phyloP scores from a whole-genome alignment of 2,888 invertebrate genomes.

The Ferrisia virgata region DNA sequence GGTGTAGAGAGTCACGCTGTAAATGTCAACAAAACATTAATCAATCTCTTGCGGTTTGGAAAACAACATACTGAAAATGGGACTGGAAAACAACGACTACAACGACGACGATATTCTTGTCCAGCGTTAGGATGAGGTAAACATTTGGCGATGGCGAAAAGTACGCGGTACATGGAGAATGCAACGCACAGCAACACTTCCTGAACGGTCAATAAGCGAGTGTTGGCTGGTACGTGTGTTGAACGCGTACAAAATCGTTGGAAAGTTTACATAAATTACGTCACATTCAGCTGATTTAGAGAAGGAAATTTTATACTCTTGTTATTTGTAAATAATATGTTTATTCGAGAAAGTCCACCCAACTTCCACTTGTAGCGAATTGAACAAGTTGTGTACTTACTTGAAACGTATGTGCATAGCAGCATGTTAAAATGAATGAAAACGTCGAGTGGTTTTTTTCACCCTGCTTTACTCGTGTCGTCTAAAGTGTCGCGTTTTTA shows the following conservation, averaged over 20 bases:
- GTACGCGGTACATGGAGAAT: neutral
- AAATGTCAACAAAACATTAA: constrained; percentile 16
- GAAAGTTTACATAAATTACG: constrained; percentile 37
- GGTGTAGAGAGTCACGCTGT: constrained; percentile 7
- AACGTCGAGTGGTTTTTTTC: neutral
- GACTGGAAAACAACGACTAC: neutral
- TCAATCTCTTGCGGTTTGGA: constrained; percentile 19
- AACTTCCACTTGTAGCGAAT: neutral
- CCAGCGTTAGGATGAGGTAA: neutral
- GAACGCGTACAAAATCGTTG: neutral
- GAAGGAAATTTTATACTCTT: neutral
- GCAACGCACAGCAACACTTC: neutral
- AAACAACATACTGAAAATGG: constrained; percentile 13
- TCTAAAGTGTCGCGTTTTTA: too few species aligned
- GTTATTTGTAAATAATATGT: constrained; percentile 12
- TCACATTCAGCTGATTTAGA: constrained; percentile 37
- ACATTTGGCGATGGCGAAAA: neutral
- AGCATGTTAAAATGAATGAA: neutral
- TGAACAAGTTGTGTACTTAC: too few species aligned
- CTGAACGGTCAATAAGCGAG: neutral
- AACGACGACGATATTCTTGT: neutral
- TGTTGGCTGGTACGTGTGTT: neutral
- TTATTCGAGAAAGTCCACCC: neutral
- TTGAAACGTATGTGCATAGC: neutral
- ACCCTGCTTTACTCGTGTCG: neutral